These are phyloP conservation scores for Ctenochaetus hawaiiensis DNA, from an alignment of 2,797 vertebrate genomes.

Conservation along the genomic window DNA sequence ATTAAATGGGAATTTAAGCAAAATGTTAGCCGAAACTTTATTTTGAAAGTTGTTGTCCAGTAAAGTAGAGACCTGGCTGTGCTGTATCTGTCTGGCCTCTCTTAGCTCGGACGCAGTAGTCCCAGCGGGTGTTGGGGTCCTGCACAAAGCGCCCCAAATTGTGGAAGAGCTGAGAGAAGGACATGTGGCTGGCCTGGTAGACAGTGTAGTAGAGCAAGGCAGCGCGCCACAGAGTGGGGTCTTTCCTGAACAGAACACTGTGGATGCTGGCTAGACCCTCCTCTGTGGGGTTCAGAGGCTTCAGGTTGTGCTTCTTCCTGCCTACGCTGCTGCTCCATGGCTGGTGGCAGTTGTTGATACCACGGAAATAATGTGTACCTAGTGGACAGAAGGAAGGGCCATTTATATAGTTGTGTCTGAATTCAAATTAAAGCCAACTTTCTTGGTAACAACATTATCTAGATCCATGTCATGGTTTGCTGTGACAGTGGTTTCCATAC, in stretches of 20 bases:
- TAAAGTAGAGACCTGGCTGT: conserved; percentile 84
- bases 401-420: background rate
- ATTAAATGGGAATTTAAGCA: background rate
- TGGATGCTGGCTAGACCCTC: conserved; percentile 96
- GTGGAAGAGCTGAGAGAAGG: conserved; percentile 92
- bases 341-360: conserved; percentile 94
- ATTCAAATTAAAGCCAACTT: background rate
- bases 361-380: conserved; percentile 96
- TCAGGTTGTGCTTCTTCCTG: conserved; percentile 88
- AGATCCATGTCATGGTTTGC: background rate
- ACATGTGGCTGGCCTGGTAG: conserved; percentile 91
- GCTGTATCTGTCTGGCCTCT: conserved; percentile 93
- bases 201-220: conserved; percentile 96
- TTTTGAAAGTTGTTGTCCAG: background rate
- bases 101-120: conserved; percentile 96
- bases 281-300: conserved; percentile 94
- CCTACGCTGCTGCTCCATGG: conserved; percentile 89
- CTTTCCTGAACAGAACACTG: conserved; percentile 93
- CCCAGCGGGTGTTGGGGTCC: conserved; percentile 94
- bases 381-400: background rate
- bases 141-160: conserved; percentile 90
- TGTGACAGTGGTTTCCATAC: background rate
- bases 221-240: conserved; percentile 94
- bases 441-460: background rate
- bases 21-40: background rate